phyloP scores from a whole-genome alignment of 2,797 vertebrate species.

The Bradypus variegatus region DNA sequence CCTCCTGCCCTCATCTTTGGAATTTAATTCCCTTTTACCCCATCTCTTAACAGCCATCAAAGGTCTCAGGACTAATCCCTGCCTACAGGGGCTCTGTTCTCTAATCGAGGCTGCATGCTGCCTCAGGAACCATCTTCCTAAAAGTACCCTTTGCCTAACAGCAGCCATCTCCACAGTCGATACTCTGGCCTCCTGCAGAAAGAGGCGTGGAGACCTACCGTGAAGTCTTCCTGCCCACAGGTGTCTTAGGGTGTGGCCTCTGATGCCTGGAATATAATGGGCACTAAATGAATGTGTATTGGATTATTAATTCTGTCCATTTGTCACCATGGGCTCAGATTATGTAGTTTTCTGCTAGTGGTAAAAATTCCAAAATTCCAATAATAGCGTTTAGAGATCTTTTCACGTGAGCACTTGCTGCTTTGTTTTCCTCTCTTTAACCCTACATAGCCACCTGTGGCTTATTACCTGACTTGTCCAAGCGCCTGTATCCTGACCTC shows the following conservation, averaged over 20 bases:
- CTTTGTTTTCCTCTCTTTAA: neutral
- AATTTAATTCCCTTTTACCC: neutral
- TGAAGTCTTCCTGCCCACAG: neutral
- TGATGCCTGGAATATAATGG: neutral
- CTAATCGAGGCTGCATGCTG: neutral
- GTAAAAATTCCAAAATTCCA: neutral
- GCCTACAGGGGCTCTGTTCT: neutral
- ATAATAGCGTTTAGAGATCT: neutral
- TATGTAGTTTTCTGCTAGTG: neutral
- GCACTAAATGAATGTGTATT: neutral
- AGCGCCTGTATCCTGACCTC: neutral
- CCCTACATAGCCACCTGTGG: neutral
- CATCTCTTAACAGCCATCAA: neutral
- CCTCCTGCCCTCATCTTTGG: neutral
- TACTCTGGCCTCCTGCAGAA: neutral
- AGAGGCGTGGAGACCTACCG: neutral
- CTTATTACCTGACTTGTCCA: neutral
- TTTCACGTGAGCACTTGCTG: neutral
- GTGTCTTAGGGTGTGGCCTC: neutral
- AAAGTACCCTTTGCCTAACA: neutral
- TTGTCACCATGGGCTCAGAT: neutral
- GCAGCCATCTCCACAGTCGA: neutral
- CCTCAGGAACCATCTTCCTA: neutral
- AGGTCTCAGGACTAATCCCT: neutral
- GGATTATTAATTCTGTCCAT: neutral